phyloP scores from a whole-genome alignment of 2,113 vertebrate genomes.

The Dromas ardeola region DNA sequence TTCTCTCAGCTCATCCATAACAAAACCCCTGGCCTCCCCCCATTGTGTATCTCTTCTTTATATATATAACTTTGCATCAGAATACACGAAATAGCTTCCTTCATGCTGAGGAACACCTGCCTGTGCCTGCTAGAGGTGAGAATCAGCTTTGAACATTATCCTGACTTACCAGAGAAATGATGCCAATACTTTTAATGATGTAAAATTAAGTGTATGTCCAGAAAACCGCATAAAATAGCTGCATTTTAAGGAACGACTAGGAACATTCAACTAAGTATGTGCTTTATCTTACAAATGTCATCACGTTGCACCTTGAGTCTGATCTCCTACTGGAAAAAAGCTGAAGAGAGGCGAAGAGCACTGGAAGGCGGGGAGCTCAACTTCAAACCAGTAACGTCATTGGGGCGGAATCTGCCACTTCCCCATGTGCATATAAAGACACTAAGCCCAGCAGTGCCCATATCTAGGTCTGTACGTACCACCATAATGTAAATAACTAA shows the following conservation, averaged over 20 bases:
- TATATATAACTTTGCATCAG: neutral
- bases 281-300: neutral
- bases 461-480: neutral
- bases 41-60: neutral
- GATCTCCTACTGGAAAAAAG: neutral
- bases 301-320: neutral
- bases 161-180: neutral
- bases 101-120: slow-evolving; percentile 37
- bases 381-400: neutral
- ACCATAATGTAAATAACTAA: neutral
- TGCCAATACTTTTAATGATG: neutral
- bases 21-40: neutral
- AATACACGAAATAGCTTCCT: slow-evolving; percentile 8
- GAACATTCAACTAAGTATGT: neutral
- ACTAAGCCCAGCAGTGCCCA: neutral
- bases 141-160: neutral
- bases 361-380: neutral
- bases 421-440: neutral
- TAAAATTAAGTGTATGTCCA: neutral
- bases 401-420: neutral
- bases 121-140: neutral
- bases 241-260: neutral
- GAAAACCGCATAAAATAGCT: neutral
- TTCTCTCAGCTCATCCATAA: slow-evolving; percentile 20
- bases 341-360: neutral